A percentile compares a stretch with the other conserved stretches of the same genome.
Conservation (phyloP, 2,113 vertebrate species). For the Actinemys pallida region DNA sequence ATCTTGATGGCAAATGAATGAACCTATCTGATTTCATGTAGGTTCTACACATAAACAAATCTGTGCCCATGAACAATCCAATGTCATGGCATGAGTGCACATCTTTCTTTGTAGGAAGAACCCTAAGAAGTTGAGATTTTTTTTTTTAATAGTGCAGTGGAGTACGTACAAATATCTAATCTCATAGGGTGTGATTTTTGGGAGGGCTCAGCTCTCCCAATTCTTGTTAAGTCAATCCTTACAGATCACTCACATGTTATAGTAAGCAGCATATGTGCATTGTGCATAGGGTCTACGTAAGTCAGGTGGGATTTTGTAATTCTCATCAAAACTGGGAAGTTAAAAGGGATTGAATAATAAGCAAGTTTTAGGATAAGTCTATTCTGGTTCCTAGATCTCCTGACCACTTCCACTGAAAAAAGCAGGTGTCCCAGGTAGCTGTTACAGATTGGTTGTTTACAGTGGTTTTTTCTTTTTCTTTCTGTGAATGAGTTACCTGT, state of each 20-base stretch:
- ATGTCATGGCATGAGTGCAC: no score
- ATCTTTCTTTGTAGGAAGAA: background rate
- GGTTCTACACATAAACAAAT: background rate
- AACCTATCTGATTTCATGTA: background rate
- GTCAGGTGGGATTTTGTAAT: background rate
- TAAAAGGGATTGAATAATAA: background rate
- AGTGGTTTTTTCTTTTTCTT: conserved; percentile 1
- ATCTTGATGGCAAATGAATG: background rate
- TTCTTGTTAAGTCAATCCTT: background rate
- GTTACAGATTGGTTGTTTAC: conserved; percentile 22
- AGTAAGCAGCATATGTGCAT: background rate
- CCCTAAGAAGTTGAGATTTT: background rate
- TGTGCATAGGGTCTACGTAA: background rate
- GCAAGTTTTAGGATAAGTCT: background rate
- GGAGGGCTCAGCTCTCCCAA: background rate
- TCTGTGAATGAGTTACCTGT: background rate
- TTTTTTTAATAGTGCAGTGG: background rate
- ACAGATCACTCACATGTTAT: background rate
- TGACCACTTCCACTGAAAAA: conserved; percentile 15
- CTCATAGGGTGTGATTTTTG: background rate
- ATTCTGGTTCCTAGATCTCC: background rate
- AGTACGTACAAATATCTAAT: background rate
- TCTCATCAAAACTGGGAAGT: background rate
- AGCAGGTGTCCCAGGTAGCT: conserved; percentile 43
- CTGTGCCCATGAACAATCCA: background rate